Base-by-base conservation (phyloP, 2,888 invertebrate genomes). In the Tetanocera ferruginea region DNA sequence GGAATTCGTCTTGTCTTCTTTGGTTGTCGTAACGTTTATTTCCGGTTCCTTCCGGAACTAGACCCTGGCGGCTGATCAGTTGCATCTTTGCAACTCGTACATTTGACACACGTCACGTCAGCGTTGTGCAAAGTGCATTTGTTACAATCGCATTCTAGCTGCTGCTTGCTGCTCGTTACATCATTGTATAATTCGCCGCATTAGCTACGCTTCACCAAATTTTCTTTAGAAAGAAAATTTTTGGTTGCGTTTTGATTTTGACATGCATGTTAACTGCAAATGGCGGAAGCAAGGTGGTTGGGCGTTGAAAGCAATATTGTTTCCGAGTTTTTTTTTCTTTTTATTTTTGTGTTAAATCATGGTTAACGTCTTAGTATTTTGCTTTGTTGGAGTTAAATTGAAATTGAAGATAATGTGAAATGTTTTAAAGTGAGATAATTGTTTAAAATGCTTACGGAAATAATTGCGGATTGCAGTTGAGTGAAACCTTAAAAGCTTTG, bases 171-270 rank as follows among this genome's bases (percentile, higher is more conserved):
- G 57, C 17, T 57, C 72, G 60, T 19, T 51, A 25, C 57, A 57
- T 62, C 74, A 74, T 62, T 74, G 74, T 37, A 76, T 37, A 76
- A 72, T 60, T 62, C 43, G 66, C 49, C 62, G 43, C 57, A 77
- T 73, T 73, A 55, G 72, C 14, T 43, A 28, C 34, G 37, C 62
- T 71, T 67, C 43, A 11, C 25, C 11, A 17, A 14, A 60, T 60
- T 62, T 62, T 55, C 23, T 3, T 28, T 60, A 64, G 62, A 43
- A 74, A 64, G 49, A 23, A 19, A 31, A 49, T 51, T 67, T 34
- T 43, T 5, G 72, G 23, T 28, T 19, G 34, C 37, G 17, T 57
- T 55, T 34, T 72, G 43, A 43, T 55, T 52, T 72, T 57, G 43
- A 43, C 43, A 43, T 11, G 55, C 37, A 60, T 72, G 19, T 11